These are phyloP conservation scores for Chloromyia formosa DNA, from an alignment of 2,888 invertebrate genomes.

Conservation along the genomic window DNA sequence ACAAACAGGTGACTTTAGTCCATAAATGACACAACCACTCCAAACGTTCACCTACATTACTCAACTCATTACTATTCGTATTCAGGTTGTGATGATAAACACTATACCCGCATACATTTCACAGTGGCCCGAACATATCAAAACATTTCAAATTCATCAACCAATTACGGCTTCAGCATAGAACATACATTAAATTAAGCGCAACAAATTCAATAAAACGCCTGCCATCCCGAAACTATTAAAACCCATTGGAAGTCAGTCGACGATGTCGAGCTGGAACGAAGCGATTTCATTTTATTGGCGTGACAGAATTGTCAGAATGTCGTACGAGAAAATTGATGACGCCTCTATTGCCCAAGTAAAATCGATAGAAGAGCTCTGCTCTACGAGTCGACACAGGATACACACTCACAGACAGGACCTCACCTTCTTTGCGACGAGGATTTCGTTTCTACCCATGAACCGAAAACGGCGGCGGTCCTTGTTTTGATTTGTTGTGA, in stretches of 20 bases:
- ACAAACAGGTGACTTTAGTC: too few relatives aligned
- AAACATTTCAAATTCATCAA: too few relatives aligned
- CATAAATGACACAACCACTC: too few relatives aligned
- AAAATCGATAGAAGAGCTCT: slow-evolving; percentile 12
- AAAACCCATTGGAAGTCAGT: slow-evolving; percentile 2
- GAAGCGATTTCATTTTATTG: slow-evolving; percentile 39
- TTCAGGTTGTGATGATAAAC: too few relatives aligned
- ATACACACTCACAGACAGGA: not conserved
- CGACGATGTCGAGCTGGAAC: slow-evolving; percentile 6
- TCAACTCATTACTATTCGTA: too few relatives aligned
- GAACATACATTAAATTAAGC: slow-evolving; percentile 17
- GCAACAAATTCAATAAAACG: slow-evolving; percentile 38
- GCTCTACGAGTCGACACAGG: not conserved
- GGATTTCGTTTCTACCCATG: not conserved
- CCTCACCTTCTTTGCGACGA: not conserved
- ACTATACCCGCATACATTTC: too few relatives aligned
- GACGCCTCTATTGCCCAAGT: slow-evolving; percentile 28
- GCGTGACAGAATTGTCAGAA: slow-evolving; percentile 33
- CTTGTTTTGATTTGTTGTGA: slow-evolving; percentile 64
- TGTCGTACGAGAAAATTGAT: slow-evolving; percentile 22
- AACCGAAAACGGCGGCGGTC: slow-evolving; percentile 36
- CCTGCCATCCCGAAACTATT: not conserved
- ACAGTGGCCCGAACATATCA: too few relatives aligned
- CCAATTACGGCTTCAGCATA: too few relatives aligned
- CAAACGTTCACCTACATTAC: too few relatives aligned